Evolutionary conservation across 2,113 vertebrate genomes (phyloP).

Genomic region (Tragelaphus strepsiceros): DNA sequence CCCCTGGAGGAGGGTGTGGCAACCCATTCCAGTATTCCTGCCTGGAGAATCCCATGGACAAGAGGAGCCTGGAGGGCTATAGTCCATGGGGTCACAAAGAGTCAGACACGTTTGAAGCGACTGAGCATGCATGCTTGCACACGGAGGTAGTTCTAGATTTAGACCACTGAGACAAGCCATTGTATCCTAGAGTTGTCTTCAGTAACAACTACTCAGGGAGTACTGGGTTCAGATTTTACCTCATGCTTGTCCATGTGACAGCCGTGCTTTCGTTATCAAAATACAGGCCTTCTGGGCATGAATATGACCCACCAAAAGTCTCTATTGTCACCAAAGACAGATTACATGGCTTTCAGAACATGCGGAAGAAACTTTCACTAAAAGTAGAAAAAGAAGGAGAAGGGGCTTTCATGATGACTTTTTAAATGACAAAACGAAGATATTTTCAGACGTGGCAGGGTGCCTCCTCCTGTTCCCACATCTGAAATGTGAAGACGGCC

Average conservation of each 20-base stretch:
- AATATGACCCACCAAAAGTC: background rate
- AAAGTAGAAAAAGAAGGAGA: background rate
- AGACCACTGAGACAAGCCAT: background rate
- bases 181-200: background rate
- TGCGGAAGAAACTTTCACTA: background rate
- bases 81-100: background rate
- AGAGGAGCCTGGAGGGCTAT: background rate
- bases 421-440: background rate
- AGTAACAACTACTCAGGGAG: background rate
- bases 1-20: background rate
- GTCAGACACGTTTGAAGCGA: background rate
- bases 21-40: background rate
- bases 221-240: background rate
- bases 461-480: background rate
- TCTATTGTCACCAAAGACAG: background rate
- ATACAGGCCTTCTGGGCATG: background rate
- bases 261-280: background rate
- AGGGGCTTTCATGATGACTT: background rate
- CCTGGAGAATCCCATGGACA: background rate
- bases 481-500: background rate
- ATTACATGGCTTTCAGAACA: background rate
- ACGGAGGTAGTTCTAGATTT: background rate
- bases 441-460: background rate
- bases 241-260: background rate
- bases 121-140: fast-evolving